Evolutionary conservation across 2,113 vertebrate species (phyloP).

Genomic region (Triplophysa rosa): DNA sequence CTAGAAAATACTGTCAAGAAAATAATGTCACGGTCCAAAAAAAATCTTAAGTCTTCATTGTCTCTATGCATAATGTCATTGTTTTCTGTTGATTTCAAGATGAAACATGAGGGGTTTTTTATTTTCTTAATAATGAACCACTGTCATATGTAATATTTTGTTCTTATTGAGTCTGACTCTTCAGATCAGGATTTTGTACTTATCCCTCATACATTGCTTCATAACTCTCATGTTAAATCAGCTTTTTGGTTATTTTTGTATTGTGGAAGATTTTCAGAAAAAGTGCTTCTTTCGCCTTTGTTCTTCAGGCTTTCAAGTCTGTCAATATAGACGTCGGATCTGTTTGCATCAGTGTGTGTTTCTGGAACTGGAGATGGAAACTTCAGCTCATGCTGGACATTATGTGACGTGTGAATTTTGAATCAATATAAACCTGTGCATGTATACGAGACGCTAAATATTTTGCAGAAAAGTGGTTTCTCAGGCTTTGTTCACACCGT

Average conservation of each 20-base stretch:
- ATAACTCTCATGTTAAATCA: background rate
- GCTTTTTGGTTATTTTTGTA: slow-evolving; percentile 34
- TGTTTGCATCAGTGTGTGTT: background rate
- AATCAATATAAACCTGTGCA: background rate
- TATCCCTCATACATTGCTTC: background rate
- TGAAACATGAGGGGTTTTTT: background rate
- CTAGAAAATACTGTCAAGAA: background rate
- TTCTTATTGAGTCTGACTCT: slow-evolving; percentile 59
- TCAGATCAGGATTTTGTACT: background rate
- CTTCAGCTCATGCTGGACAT: background rate
- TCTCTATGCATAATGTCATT: background rate
- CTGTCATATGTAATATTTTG: slow-evolving; percentile 56
- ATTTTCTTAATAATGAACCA: background rate
- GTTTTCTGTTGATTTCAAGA: background rate
- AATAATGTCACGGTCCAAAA: background rate
- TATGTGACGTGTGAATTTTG: background rate
- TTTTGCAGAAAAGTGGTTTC: background rate
- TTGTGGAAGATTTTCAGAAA: slow-evolving; percentile 45
- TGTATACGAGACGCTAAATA: background rate
- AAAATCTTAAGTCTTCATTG: background rate
- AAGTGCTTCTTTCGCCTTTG: slow-evolving; percentile 50
- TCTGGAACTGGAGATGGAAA: background rate
- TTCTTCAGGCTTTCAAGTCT: slow-evolving; percentile 49
- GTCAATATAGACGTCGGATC: background rate
- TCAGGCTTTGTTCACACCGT: background rate